Evolutionary conservation across 1,140 invertebrate species (phyloP).

Genomic region (Heliconius nattereri): DNA sequence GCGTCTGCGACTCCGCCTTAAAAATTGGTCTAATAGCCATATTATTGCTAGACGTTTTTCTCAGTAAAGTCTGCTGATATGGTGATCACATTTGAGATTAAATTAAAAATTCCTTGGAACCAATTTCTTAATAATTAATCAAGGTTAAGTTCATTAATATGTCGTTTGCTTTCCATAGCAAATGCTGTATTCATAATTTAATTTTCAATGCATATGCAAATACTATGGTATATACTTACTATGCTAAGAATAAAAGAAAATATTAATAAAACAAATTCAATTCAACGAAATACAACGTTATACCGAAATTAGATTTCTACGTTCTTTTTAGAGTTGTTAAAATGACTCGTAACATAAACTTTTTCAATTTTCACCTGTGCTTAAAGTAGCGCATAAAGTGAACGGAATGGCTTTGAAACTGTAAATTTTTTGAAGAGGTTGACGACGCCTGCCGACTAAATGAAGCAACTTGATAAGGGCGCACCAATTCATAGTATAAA

Average conservation of each 20-base stretch:
- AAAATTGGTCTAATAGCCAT: slow-evolving; percentile 68
- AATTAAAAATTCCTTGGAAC: slow-evolving; percentile 32
- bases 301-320: slow-evolving; percentile 63
- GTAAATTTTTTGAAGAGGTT: slow-evolving; percentile 75
- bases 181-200: not conserved
- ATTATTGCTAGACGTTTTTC: slow-evolving; percentile 68
- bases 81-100: slow-evolving; percentile 23
- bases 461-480: slow-evolving; percentile 74
- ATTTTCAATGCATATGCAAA: not conserved
- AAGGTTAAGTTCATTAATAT: not conserved
- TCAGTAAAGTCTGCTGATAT: slow-evolving; percentile 43
- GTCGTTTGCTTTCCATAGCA: too few relatives aligned
- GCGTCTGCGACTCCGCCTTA: slow-evolving; percentile 73
- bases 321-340: slow-evolving; percentile 62
- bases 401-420: slow-evolving; percentile 54
- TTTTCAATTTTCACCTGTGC: slow-evolving; percentile 80
- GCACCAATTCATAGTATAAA: slow-evolving; percentile 37
- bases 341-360: slow-evolving; percentile 76
- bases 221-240: too few relatives aligned
- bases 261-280: slow-evolving; percentile 31
- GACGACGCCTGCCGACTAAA: slow-evolving; percentile 69
- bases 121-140: not conserved
- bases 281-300: slow-evolving; percentile 39
- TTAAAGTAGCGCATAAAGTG: slow-evolving; percentile 70
- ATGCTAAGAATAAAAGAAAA: slow-evolving; percentile 7